A percentile compares a stretch with the other conserved stretches of the same genome.
Evolutionary conservation across 2,113 vertebrate genomes (phyloP).

Genomic region (Myrmecobius fasciatus): DNA sequence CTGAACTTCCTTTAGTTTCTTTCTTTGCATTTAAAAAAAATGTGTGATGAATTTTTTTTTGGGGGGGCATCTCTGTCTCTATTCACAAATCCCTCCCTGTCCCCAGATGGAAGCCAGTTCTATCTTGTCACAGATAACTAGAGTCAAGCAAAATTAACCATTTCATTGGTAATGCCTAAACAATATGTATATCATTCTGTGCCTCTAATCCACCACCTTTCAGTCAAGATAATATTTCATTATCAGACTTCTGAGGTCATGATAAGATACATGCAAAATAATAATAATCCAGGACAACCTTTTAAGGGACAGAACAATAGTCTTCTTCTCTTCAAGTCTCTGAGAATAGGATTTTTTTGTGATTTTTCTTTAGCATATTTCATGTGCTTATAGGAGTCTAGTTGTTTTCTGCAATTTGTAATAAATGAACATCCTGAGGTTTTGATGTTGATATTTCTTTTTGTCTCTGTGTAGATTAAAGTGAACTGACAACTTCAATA

Average conservation of each 20-base stretch:
- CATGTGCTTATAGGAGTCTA: not conserved
- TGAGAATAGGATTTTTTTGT: not conserved
- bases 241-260: not conserved
- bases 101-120: not conserved
- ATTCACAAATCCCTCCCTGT: not conserved
- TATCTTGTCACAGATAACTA: not conserved
- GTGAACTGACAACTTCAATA: no score
- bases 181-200: not conserved
- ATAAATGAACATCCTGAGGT: not conserved
- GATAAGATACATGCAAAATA: not conserved
- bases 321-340: not conserved
- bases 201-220: not conserved
- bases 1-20: not conserved
- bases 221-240: not conserved
- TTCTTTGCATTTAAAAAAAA: not conserved
- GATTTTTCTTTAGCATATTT: not conserved
- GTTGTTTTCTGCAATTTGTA: constrained; percentile 9
- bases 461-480: not conserved
- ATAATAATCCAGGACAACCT: not conserved
- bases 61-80: not conserved
- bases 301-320: not conserved
- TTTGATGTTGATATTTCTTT: not conserved
- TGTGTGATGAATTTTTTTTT: not conserved
- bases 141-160: not conserved
- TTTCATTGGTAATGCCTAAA: not conserved